Conservation (phyloP, 2,888 invertebrate genomes). For the Coelopa pilipes region DNA sequence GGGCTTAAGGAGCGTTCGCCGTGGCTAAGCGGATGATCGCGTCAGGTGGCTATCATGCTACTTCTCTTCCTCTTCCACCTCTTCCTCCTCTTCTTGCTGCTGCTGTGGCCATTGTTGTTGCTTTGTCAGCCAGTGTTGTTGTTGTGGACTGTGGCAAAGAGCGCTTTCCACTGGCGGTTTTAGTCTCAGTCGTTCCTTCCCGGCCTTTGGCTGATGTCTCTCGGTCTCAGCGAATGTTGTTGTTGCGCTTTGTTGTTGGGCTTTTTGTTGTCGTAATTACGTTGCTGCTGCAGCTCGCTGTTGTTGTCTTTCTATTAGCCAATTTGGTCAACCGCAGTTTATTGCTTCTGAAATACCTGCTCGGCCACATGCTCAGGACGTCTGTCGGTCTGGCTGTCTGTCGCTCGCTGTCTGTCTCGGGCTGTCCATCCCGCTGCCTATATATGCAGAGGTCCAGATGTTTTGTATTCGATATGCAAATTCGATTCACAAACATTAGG, state of each 20-base stretch:
- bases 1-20: neutral
- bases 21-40: constrained; percentile 24
- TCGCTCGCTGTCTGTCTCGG: constrained; percentile 1
- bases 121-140: too few species aligned
- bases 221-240: constrained; percentile 12
- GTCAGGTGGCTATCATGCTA: constrained; percentile 12
- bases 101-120: too few species aligned
- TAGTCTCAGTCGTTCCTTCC: too few species aligned
- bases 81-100: too few species aligned
- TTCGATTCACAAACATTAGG: constrained; percentile 36
- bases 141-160: too few species aligned
- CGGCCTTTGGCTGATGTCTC: too few species aligned
- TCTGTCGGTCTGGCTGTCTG: neutral
- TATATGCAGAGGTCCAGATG: constrained; percentile 36
- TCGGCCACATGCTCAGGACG: constrained; percentile 24
- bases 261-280: neutral
- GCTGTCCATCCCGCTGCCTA: too few species aligned
- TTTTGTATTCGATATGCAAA: constrained; percentile 44
- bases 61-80: too few species aligned
- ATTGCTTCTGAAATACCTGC: constrained; percentile 10
- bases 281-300: neutral
- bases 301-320: constrained; percentile 16
- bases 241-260: neutral
- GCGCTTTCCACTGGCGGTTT: too few species aligned
- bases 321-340: constrained; percentile 38